phyloP scores from a whole-genome alignment of 1,140 invertebrate species.

The Aphelenchoides besseyi region DNA sequence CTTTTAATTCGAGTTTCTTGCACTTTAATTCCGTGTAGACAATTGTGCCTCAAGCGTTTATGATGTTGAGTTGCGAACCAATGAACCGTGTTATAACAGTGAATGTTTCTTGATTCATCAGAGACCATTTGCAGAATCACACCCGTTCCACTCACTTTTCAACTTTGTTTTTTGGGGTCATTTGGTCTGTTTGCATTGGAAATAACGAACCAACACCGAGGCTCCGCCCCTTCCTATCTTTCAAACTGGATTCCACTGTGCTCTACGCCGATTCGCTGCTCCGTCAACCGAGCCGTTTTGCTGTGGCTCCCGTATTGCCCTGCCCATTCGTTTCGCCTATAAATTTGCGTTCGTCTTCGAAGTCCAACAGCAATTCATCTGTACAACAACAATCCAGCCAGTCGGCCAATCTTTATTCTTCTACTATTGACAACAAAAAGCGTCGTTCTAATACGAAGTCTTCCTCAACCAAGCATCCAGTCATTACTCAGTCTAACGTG shows the following conservation, averaged over 20 bases:
- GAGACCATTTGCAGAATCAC: too few species aligned
- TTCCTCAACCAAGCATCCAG: not conserved
- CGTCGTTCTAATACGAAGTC: not conserved
- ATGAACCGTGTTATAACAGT: too few species aligned
- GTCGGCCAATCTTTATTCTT: too few species aligned
- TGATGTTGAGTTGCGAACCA: too few species aligned
- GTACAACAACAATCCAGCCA: not conserved
- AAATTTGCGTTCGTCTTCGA: conserved; percentile 11
- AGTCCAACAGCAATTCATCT: not conserved
- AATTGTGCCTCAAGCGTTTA: too few species aligned
- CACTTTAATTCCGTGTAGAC: too few species aligned
- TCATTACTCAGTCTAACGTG: not conserved
- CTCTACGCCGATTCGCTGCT: conserved; percentile 6
- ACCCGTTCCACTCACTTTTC: too few species aligned
- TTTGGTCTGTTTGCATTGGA: not conserved
- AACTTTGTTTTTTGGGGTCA: too few species aligned
- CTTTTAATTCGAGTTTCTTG: too few species aligned
- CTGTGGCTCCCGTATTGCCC: not conserved
- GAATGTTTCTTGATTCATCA: too few species aligned
- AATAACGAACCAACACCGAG: not conserved
- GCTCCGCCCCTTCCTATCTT: not conserved
- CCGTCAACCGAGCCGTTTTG: not conserved
- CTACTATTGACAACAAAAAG: not conserved
- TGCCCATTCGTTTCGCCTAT: not conserved
- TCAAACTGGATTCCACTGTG: not conserved